Conservation (phyloP, 2,888 invertebrate species). For the Chrysolina americana region DNA sequence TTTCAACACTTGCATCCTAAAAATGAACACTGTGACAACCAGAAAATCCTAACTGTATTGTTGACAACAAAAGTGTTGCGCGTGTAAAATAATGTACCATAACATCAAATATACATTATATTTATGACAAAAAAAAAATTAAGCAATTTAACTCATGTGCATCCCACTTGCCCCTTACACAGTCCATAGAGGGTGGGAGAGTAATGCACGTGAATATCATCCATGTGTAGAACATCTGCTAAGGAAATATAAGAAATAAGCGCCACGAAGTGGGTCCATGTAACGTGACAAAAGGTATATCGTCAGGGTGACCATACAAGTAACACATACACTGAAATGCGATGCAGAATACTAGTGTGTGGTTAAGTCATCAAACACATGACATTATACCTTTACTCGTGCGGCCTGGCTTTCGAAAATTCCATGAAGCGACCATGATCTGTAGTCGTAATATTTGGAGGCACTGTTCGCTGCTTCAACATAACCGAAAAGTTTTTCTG, state of each 20-base stretch:
- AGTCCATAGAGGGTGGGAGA: background rate
- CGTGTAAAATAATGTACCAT: constrained; percentile 2
- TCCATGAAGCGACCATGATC: constrained; percentile 31
- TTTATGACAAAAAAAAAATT: background rate
- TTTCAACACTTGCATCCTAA: too few species aligned
- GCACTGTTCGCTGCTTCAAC: constrained; percentile 60
- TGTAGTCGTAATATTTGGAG: constrained; percentile 45
- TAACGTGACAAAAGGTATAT: background rate
- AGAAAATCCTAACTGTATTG: background rate
- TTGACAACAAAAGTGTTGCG: background rate
- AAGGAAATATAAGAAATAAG: background rate
- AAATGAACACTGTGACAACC: background rate
- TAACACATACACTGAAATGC: background rate
- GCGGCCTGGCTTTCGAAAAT: constrained; percentile 37
- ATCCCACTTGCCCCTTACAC: constrained; percentile 12
- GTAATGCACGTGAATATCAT: constrained; percentile 4
- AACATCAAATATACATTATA: constrained; percentile 2
- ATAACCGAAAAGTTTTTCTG: constrained; percentile 52
- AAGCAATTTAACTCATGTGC: background rate
- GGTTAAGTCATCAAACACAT: constrained; percentile 10
- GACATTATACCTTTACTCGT: constrained; percentile 46
- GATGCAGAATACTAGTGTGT: background rate
- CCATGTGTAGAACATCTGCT: constrained; percentile 17
- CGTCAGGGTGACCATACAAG: constrained; percentile 15
- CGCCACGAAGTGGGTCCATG: background rate